phyloP scores from a whole-genome alignment of 2,113 vertebrate genomes.

The Gracilinanus agilis region DNA sequence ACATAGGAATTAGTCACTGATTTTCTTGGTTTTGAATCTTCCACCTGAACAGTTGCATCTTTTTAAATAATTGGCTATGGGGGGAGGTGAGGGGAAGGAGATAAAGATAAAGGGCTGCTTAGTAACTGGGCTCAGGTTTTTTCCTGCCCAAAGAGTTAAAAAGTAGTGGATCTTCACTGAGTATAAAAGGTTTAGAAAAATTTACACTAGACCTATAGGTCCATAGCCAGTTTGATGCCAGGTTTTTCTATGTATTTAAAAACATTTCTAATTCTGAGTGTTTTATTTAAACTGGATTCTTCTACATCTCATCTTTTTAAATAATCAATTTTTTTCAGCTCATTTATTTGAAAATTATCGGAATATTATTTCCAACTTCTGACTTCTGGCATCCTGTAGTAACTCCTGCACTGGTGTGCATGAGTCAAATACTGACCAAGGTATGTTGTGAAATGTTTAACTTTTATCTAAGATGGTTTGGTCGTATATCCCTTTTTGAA shows the following conservation, averaged over 20 bases:
- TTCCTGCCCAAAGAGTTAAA: background rate
- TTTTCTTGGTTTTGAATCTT: background rate
- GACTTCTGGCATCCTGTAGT: conserved; percentile 96
- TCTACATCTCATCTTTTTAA: conserved; percentile 35
- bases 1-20: background rate
- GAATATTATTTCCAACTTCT: conserved; percentile 94
- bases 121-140: background rate
- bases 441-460: conserved; percentile 77
- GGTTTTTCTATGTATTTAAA: background rate
- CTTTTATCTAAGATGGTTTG: background rate
- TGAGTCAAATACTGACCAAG: conserved; percentile 95
- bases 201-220: background rate
- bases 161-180: background rate
- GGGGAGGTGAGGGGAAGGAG: no score
- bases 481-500: background rate
- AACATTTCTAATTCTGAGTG: background rate
- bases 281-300: conserved; percentile 18
- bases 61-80: background rate
- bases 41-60: background rate
- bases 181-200: background rate
- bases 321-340: conserved; percentile 84
- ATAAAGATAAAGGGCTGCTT: background rate
- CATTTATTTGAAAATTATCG: conserved; percentile 92
- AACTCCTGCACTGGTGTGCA: conserved; percentile 92
- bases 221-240: fast-evolving